Evolutionary conservation across 2,113 vertebrate genomes (phyloP).

Genomic region (Casuarius casuarius): DNA sequence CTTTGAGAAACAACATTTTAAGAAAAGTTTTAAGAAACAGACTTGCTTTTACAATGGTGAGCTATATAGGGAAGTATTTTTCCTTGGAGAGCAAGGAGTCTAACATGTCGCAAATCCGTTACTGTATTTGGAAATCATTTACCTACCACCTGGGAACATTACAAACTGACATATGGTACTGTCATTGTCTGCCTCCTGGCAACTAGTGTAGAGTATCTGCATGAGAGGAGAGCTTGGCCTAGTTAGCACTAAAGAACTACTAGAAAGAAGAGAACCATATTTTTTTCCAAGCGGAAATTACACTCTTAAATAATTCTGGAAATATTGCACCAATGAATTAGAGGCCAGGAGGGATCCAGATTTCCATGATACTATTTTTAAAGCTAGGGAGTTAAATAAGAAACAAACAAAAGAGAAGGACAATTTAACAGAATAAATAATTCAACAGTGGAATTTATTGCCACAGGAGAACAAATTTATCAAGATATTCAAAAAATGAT

Average conservation of each 20-base stretch:
- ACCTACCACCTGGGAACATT: constrained; percentile 19
- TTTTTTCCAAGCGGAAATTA: background rate
- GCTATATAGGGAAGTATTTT: background rate
- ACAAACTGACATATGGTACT: constrained; percentile 32
- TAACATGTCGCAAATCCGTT: constrained; percentile 38
- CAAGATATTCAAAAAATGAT: background rate
- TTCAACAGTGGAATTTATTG: background rate
- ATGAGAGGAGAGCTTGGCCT: constrained; percentile 5
- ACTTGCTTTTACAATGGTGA: background rate
- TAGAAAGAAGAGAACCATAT: background rate
- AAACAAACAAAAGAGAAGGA: constrained; percentile 4
- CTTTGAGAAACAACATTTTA: background rate
- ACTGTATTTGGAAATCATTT: constrained; percentile 31
- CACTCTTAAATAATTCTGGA: background rate
- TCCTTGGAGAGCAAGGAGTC: background rate
- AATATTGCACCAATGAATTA: constrained; percentile 12
- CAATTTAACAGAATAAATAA: constrained; percentile 22
- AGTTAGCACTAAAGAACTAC: background rate
- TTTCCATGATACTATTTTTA: background rate
- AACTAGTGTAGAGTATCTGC: background rate
- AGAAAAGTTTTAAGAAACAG: background rate
- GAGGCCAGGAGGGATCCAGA: background rate
- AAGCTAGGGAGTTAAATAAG: background rate
- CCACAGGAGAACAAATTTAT: background rate
- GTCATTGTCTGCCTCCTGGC: constrained; percentile 26